Evolutionary conservation across 2,888 invertebrate species (phyloP), one percentile per base, ranked within the genome.

Genomic region (Diarsia brunnea): DNA sequence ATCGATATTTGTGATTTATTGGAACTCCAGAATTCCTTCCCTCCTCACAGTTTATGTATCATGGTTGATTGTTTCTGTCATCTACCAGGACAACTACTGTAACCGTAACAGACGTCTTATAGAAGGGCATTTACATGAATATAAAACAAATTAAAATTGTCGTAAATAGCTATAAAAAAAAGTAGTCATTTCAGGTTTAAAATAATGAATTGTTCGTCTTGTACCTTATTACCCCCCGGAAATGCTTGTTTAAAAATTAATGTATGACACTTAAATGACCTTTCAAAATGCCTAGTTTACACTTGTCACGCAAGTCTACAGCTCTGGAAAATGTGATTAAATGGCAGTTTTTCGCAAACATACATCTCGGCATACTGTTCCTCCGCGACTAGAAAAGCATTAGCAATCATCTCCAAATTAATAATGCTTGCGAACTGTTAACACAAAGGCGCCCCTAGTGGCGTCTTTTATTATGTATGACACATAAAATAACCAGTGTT

Each of bases 1-100:
- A 79, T 5, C 0, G 43, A 60, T 10, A 3, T 49, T 67, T 60
- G 51, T 71, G 60, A 16, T 66, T 63, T 55, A 45, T 14, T 71
- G 16, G 1, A 67, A 19, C 16, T 61, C 12, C 21, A 11, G 11
- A 60, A 31, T 5, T 27, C 19, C 19, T 60, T 19, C 8, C 16
- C 11, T 11, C 7, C 12, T 60, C 10, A 31, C 16, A 60, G 31
- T 16, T 55, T 27, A 60, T 31, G 21, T n/a, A 53, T 53, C n/a
- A 38, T 38, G 31, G 2, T 3, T 31, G 8, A 11, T 53, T 53
- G 10, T 47, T 47, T 47, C 14, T 47, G 4, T 47, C 3, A 12
- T 47, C 3, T 47, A 12, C 14, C 14, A 47, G 0, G 4, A 14
- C 45, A 38, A 38, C 8, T 38, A 38, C 38, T 38, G 7, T 47